A percentile compares a stretch with the other conserved stretches of the same genome.
These are phyloP conservation scores for Lepidurus packardi DNA, from an alignment of 1,140 invertebrate genomes.

Conservation along the genomic window DNA sequence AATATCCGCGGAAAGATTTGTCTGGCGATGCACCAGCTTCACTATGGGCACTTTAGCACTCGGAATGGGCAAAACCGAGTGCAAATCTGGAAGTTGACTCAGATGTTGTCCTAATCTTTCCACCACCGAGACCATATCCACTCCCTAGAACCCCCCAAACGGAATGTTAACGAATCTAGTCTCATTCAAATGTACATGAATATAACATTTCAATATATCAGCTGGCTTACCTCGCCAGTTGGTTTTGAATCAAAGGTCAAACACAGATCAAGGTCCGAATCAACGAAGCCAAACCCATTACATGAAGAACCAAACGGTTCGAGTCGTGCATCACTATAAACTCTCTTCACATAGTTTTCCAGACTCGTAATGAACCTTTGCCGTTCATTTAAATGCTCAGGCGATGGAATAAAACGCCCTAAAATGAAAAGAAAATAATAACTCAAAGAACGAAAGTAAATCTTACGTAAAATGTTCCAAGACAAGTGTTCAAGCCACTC, in stretches of 20 bases:
- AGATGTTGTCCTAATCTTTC: neutral
- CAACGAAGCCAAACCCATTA: constrained; percentile 58
- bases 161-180: neutral
- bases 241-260: constrained; percentile 49
- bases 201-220: constrained; percentile 23
- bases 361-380: constrained; percentile 44
- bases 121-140: neutral
- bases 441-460: neutral
- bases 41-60: constrained; percentile 62
- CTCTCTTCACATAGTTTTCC: constrained; percentile 43
- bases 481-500: constrained; percentile 39
- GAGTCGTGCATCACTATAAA: constrained; percentile 46
- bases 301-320: constrained; percentile 56
- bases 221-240: constrained; percentile 38
- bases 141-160: neutral
- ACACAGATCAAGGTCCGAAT: constrained; percentile 59
- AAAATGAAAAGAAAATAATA: neutral
- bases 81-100: neutral
- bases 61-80: constrained; percentile 48
- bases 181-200: neutral
- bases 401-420: constrained; percentile 4
- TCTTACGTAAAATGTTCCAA: constrained; percentile 33
- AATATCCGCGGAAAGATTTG: constrained; percentile 54
- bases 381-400: constrained; percentile 36
- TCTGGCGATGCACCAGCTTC: constrained; percentile 51